Base-by-base conservation (phyloP, 2,113 vertebrate species). In the Lagopus leucura region DNA sequence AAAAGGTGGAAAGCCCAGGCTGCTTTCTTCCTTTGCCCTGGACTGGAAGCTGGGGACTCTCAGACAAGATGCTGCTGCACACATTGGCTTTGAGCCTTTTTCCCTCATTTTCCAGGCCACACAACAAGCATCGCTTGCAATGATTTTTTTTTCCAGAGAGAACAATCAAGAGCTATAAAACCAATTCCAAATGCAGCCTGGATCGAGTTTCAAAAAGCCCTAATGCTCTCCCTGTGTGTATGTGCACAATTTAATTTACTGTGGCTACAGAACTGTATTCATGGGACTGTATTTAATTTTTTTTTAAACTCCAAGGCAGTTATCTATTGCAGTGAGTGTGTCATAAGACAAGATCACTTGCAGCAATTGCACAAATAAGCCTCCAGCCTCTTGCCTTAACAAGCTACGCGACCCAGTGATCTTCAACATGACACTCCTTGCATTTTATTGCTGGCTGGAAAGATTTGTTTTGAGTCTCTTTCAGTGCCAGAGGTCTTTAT, bases 341-440 rank as follows among this genome's bases (percentile, higher is more conserved):
- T 95, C 85, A 83, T 48, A 72, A 64, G 36, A 86, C 78, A 75
- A 6, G 50, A 74, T 9, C 57, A 64, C 70, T 88, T 57, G 86
- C 76, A 86, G 54, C 1, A 3, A 82, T 93, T 96, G 93, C 95
- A 89, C 80, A 94, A 95, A 93, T 32, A 27, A 74, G 55, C 66
- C 82, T 86, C 69, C 65, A 96, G 90, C 82, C 80, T 92, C 77
- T n/a, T 86, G 76, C 72, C 80, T 91, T 83, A 88, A 91, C 71
- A 90, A 86, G 73, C 87, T 60, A 8, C 1, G 10, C 1, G 2
- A 61, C 50, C 75, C 79, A 54, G 73, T 11, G 82, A 81, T 86
- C 82, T 58, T 69, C 63, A 78, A 81, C 36, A 6, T 25, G 80
- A 63, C 87, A 70, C 83, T 92, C 88, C 90, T 93, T 63, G 40